Evolutionary conservation across 2,888 invertebrate genomes (phyloP).

Genomic region (Diaphora mendica): DNA sequence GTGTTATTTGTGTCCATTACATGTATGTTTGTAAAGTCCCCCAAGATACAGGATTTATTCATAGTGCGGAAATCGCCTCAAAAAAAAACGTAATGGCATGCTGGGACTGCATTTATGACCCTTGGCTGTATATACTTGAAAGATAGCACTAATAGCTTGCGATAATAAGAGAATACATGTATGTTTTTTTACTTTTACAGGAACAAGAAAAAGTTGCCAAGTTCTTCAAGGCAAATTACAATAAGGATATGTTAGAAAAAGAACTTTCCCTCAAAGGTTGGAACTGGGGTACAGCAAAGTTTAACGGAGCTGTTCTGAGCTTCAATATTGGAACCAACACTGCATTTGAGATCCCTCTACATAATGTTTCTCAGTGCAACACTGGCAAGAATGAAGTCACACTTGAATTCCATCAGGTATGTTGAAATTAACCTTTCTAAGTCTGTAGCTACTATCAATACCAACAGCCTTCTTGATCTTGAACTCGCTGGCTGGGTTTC

Average conservation of each 20-base stretch:
- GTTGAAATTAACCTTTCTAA: not conserved
- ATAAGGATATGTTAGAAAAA: conserved; percentile 94
- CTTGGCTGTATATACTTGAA: too few species aligned
- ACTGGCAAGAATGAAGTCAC: conserved; percentile 99
- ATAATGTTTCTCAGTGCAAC: conserved; percentile 97
- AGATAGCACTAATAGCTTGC: not conserved
- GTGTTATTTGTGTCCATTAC: too few species aligned
- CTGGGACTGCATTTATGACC: too few species aligned
- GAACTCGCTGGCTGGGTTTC: too few species aligned
- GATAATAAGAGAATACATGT: not conserved
- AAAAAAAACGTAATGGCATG: too few species aligned
- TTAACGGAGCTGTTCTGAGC: conserved; percentile 94
- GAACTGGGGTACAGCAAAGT: conserved; percentile 99
- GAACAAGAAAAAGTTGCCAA: conserved; percentile 97
- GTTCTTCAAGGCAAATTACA: conserved; percentile 94
- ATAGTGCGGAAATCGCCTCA: too few species aligned
- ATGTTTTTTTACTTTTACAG: conserved; percentile 67
- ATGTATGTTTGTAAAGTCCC: too few species aligned
- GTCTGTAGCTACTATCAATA: not conserved
- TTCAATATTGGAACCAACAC: conserved; percentile 94
- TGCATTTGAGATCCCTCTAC: conserved; percentile 98
- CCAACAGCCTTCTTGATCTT: too few species aligned
- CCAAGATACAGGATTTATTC: too few species aligned
- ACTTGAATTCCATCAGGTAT: conserved; percentile 97
- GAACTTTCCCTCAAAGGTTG: conserved; percentile 98